Evolutionary conservation across 1,140 invertebrate genomes (phyloP), one percentile per base, ranked within the genome.

Genomic region (Procambarus clarkii): DNA sequence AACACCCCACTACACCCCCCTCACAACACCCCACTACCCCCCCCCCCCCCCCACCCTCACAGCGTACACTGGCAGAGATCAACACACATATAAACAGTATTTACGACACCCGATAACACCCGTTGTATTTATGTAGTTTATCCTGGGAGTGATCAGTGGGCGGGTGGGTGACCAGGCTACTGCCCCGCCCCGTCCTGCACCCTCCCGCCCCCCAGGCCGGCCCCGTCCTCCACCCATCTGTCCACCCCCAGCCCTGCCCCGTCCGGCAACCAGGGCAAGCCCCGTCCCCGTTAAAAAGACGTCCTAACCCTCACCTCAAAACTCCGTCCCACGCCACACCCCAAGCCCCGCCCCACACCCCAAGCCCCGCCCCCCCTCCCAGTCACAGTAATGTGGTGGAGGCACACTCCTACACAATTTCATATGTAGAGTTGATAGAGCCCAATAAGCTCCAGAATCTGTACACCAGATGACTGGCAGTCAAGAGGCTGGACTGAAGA

Each of bases 81-180:
- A 80, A 80, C 79, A 80, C 79, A 46, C 79, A 50, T 80, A 80
- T 80, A 80, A 80, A 80, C 79, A 48, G 11, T 60, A 82, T 82
- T 82, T 82, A 82, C 80, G 54, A 45, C 50, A 58, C 54, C n/a
- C n/a, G 80, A 82, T 82, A 82, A 82, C 50, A 15, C 21, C 3
- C 54, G 48, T 60, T 82, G 80, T 82, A 82, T 82, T 44, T 82
- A 60, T 82, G 50, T 50, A n/a, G 21, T 60, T 80, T 82, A 82
- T 82, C 80, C 24, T 24, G 4, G 21, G 4, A 58, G 50, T 24
- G 50, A 82, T 82, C 80, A 34, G n/a, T 50, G 79, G 79, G 79
- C 48, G 79, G 79, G 34, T 34, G 34, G 34, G 79, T 9, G n/a
- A 54, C 15, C 48, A n/a, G 79, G 54, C 79, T 80, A 80, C 79